phyloP scores from a whole-genome alignment of 2,113 vertebrate species.

The Hippolais icterina region DNA sequence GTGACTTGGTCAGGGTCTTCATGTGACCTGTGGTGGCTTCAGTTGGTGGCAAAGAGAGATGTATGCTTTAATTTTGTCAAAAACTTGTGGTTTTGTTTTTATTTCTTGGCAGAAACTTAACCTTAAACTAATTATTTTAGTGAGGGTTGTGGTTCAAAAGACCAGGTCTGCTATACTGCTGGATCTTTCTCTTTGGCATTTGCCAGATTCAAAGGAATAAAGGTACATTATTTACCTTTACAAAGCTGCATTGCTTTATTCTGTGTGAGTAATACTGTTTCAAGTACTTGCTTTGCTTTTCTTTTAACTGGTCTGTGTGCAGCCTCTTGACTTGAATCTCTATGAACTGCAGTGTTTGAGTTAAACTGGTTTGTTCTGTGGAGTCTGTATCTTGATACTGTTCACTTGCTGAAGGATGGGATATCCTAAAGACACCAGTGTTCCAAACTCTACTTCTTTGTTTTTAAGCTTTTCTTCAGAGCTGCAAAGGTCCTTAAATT shows the following conservation, averaged over 20 bases:
- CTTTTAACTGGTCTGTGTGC: not conserved
- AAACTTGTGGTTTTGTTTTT: not conserved
- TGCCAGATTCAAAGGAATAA: not conserved
- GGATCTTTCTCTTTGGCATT: not conserved
- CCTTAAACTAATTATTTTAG: not conserved
- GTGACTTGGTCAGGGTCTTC: not conserved
- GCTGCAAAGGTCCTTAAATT: not conserved
- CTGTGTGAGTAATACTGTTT: not conserved
- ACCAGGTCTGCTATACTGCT: not conserved
- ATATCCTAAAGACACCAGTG: not conserved
- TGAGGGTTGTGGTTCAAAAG: not conserved
- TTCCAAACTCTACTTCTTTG: not conserved
- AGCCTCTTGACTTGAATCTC: not conserved
- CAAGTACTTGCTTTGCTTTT: not conserved
- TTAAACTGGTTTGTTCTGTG: not conserved
- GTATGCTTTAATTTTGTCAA: not conserved
- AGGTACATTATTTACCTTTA: not conserved
- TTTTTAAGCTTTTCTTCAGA: constrained; percentile 6
- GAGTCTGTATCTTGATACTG: not conserved
- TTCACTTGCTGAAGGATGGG: not conserved
- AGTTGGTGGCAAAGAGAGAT: not conserved
- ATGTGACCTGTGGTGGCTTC: not conserved
- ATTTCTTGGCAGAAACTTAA: not conserved
- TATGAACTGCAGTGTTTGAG: not conserved
- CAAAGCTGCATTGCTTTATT: not conserved